Evolutionary conservation across 2,113 vertebrate species (phyloP), one percentile per base, ranked within the genome.

Genomic region (Redunca redunca): DNA sequence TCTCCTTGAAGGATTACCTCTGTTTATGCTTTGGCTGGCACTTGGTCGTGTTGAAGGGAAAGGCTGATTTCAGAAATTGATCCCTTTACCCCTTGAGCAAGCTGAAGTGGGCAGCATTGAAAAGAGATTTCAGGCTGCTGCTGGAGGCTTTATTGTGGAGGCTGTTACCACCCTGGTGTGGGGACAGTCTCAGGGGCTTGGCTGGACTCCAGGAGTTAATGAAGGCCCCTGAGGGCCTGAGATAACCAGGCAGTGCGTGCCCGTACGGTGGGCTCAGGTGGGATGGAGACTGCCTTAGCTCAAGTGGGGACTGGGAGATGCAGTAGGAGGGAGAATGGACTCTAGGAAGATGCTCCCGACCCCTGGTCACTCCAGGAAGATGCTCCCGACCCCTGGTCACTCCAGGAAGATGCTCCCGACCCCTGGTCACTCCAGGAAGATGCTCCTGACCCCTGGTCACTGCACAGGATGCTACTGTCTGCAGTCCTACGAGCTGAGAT

Each of bases 141-240:
- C 96, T 46, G 26, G 83, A 53, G 84, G 33, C 43, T 96, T 98
- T 96, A 96, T 81, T 85, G 85, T 36, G 85, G 53, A 94, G 74
- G 91, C 83, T 78, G 67, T 94, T 95, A 77, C 97, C 91, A 33
- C 77, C 13, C 52, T 95, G 40, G 74, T 78, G 6, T 62, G 62
- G 58, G 92, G 96, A 97, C 84, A 80, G 83, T 94, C 96, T 94
- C 60, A 33, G 55, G 9, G 96, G 96, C 62, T 5, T 2, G 88
- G 30, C 80, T 74, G 88, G 77, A 64, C 74, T 82, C 1, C 4
- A 81, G 58, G 58, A 87, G 96, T 91, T 98, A 96, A 97, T 90
- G 97, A 97, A 97, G 94, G 83, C 95, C 93, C 15, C 4, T 58
- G 50, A 98, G 90, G 15, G 92, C 78, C 48, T 91, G 62, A 26